Evolutionary conservation across 1,140 invertebrate genomes (phyloP), one percentile per base, ranked within the genome.

Genomic region (Heliconius melpomene): DNA sequence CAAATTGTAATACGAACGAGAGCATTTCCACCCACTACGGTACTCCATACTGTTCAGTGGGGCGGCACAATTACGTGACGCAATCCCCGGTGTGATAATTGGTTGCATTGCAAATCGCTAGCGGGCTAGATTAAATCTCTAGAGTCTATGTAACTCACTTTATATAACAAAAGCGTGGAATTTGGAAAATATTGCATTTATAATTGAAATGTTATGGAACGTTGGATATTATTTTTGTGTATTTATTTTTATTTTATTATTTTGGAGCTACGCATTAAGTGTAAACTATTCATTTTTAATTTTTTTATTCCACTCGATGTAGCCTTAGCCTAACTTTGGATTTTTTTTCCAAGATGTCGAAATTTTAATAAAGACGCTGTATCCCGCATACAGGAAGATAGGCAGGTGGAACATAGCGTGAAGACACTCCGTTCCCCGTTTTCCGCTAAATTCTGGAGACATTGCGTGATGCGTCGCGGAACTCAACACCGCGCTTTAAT

Each of bases 81-180:
- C 75, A 79, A 79, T 32, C 72, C 32, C n/a, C 71, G 40, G 23
- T 82, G 78, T 74, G 78, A 79, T 79, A 79, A 82, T 79, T 82
- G 81, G 60, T 20, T 77, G 52, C 81, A 38, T 71, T 79, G 75
- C 57, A 57, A 77, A 80, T 80, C 81, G 78, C 75, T 76, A 80
- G 66, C 60, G 79, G 72, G 26, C 72, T 52, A 80, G 75, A 83
- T 83, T 76, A 40, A 74, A 23, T 71, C 38, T 40, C 75, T 54
- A 20, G 38, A 74, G 23, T 66, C 60, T 66, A 66, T 66, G 60
- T 66, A 66, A 66, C 60, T 66, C 11, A 3, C 3, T 66, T 66
- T 66, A 66, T 66, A 66, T 66, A 66, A 66, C 13, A 66, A 66
- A 66, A 29, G 60, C 26, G 60, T 66, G 60, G 60, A 66, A 66